phyloP scores from a whole-genome alignment of 2,888 invertebrate species.

The Isoperla grammatica region DNA sequence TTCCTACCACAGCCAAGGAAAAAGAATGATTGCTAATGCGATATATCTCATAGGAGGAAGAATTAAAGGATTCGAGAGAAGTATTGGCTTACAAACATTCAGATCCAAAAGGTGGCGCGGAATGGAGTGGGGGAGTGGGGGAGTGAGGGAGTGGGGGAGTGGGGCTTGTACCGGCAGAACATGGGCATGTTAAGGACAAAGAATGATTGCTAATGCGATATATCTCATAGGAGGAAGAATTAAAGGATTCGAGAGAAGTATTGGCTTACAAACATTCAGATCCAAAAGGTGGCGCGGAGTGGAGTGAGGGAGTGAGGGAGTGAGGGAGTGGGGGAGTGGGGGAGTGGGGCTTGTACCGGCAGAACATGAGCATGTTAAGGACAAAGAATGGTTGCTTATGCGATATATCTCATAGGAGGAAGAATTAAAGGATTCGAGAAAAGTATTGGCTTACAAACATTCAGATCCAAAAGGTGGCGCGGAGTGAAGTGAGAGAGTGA shows the following conservation, averaged over 20 bases:
- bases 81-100: background rate
- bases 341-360: too few relatives aligned
- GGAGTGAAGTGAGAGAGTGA: background rate
- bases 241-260: too few relatives aligned
- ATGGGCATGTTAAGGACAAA: slow-evolving; percentile 6
- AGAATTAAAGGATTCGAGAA: too few relatives aligned
- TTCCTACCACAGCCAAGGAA: background rate
- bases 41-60: background rate
- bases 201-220: background rate
- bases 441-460: background rate
- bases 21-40: background rate
- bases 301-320: background rate
- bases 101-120: background rate
- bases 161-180: too few relatives aligned
- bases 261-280: background rate
- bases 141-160: background rate
- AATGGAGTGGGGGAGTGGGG: background rate
- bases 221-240: background rate
- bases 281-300: background rate
- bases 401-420: background rate
- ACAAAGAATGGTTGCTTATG: background rate
- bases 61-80: too few relatives aligned
- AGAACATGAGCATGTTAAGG: slow-evolving; percentile 7
- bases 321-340: background rate
- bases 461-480: background rate